Evolutionary conservation across 2,888 invertebrate species (phyloP), one percentile per base, ranked within the genome.

Genomic region (Lithophane socia): DNA sequence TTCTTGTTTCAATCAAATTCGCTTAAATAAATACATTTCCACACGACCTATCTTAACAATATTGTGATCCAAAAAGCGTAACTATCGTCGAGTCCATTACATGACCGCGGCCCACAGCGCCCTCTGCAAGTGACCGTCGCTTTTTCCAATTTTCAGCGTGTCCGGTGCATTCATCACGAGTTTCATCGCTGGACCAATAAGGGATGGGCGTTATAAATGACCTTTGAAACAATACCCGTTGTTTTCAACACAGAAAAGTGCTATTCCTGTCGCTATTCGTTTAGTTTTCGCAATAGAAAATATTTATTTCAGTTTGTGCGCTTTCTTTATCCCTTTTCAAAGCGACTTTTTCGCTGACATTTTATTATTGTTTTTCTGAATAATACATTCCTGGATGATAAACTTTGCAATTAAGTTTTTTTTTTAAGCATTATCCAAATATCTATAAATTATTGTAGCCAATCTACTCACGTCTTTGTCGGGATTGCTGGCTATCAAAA

Each of bases 101-200:
- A 72, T 69, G 69, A 63, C 64, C 44, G 60, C 58, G 37, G 60
- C 29, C 63, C 78, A 63, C 73, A 79, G 77, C 80, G 76, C 88
- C 13, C 79, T 56, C 63, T 89, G 91, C 86, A 80, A 85, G 79
- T 90, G 92, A 90, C 89, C 90, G 89, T 81, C 56, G 58, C 73
- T 75, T 89, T 92, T 92, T 91, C 90, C 91, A 92, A 93, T 93
- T 92, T 92, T 91, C 91, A 92, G 90, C 91, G 84, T 90, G 92
- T 92, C 91, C 82, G 87, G 79, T 89, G 86, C 92, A 91, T 89
- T 91, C 90, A 86, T 88, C 89, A 88, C 87, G 86, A 63, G 24
- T 87, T 90, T 86, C 86, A 87, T 85, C 81, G 81, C 81, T 82
- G 68, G 75, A 77, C 78, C 84, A 79, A 78, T 87, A 88, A 86